phyloP scores from a whole-genome alignment of 1,140 invertebrate species.

The Mercenaria mercenaria region DNA sequence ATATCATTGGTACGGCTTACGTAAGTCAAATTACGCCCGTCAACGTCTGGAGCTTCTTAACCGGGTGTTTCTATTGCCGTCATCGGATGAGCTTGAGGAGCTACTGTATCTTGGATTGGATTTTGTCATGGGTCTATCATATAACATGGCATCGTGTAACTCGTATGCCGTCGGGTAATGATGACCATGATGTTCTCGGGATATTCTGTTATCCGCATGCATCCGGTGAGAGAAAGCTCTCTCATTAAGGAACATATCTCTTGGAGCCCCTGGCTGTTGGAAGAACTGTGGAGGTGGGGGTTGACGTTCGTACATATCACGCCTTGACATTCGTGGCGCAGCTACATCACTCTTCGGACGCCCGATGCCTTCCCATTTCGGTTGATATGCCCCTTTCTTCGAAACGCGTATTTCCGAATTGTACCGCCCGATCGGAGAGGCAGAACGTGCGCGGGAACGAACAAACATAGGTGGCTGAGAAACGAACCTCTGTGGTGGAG shows the following conservation, averaged over 20 bases:
- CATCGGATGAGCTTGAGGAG: background rate
- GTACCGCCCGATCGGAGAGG: background rate
- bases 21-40: background rate
- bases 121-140: slow-evolving; percentile 49
- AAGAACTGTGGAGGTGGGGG: background rate
- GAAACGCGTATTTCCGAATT: slow-evolving; percentile 7
- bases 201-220: slow-evolving; percentile 26
- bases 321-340: background rate
- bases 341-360: background rate
- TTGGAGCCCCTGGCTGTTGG: background rate
- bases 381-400: slow-evolving; percentile 9
- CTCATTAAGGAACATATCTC: slow-evolving; percentile 27
- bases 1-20: too few relatives aligned
- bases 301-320: background rate
- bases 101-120: slow-evolving; percentile 50
- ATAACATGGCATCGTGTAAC: background rate
- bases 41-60: background rate
- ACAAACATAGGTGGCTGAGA: background rate
- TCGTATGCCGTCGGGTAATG: slow-evolving; percentile 47
- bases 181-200: background rate
- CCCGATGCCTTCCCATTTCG: slow-evolving; percentile 7
- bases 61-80: background rate
- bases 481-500: background rate
- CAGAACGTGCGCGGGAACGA: slow-evolving; percentile 17
- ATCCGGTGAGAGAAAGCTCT: slow-evolving; percentile 41